Percentiles rank a stretch among this genome's conserved stretches.
phyloP scores from a whole-genome alignment of 23 tunicate species.

The Halocynthia aurantium region DNA sequence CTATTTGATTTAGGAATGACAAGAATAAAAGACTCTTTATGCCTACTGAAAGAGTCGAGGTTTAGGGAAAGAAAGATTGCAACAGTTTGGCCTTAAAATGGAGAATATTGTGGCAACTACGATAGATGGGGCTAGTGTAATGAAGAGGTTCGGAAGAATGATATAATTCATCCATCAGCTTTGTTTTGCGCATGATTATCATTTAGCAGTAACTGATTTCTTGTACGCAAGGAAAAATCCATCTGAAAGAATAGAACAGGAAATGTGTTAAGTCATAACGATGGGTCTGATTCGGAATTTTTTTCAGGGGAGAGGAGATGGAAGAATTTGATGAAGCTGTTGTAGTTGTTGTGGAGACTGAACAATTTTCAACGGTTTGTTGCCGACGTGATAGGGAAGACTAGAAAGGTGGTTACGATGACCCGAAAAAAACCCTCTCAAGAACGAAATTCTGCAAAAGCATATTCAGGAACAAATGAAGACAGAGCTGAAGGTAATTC shows the following conservation, averaged over 20 bases:
- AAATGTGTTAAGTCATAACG: slow-evolving; percentile 13
- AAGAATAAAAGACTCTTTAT: slow-evolving; percentile 35
- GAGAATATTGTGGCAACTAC: slow-evolving; percentile 61
- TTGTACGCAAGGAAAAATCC: slow-evolving; percentile 46
- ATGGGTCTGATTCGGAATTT: slow-evolving; percentile 41
- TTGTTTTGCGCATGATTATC: slow-evolving; percentile 51
- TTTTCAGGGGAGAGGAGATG: slow-evolving; percentile 51
- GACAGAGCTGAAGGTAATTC: slow-evolving; percentile 52
- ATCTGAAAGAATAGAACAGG: slow-evolving; percentile 26
- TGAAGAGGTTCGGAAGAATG: slow-evolving; percentile 63
- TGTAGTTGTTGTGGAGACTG: slow-evolving; percentile 42
- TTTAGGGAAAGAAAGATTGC: slow-evolving; percentile 63
- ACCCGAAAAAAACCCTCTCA: slow-evolving; percentile 42
- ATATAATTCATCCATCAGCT: slow-evolving; percentile 41
- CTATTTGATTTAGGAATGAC: slow-evolving; percentile 47
- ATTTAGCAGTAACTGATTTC: slow-evolving; percentile 51
- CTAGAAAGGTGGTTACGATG: slow-evolving; percentile 38
- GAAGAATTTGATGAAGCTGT: slow-evolving; percentile 39
- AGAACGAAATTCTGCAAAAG: slow-evolving; percentile 58
- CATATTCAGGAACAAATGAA: slow-evolving; percentile 47
- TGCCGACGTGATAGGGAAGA: slow-evolving; percentile 51
- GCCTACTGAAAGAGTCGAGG: slow-evolving; percentile 49
- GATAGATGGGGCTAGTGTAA: slow-evolving; percentile 71
- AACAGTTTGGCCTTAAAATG: slow-evolving; percentile 45
- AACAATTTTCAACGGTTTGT: slow-evolving; percentile 49